Evolutionary conservation across 2,797 vertebrate species (phyloP), one percentile per base, ranked within the genome.

Genomic region (Nannoperca obscura): DNA sequence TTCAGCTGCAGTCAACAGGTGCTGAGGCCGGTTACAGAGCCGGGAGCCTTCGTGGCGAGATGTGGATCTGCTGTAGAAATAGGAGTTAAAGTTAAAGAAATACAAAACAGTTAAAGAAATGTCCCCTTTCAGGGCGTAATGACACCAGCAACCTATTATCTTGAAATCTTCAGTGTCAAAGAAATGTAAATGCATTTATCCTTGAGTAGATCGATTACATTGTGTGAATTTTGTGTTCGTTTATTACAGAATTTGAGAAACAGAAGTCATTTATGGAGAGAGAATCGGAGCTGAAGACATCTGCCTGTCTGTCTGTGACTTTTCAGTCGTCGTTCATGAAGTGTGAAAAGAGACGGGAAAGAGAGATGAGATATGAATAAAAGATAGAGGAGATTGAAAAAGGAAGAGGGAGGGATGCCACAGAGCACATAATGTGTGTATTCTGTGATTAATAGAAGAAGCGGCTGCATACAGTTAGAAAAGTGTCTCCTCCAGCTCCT

Each of bases 401-500:
- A 59, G 47, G 64, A 58, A 55, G 11, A 42, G 46, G 22, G 34
- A 80, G 73, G 22, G 36, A 8, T 66, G 66, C 64, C 62, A 46
- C 38, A 50, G 44, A 71, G 61, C 12, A 7, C 50, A 46, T 76
- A 67, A 74, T 78, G 44, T 70, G 47, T 77, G 52, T 71, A 30
- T 84, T 77, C n/a, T 46, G n/a, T 73, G 80, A 85, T 78, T 81
- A 81, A 75, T 34, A 66, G 63, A 49, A 63, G 70, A 66, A 54
- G 71, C 19, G 5, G 53, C 58, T 40, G 50, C 52, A 19, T 40
- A 32, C 32, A 27, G 47, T 34, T 54, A 44, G 57, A 30, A 34
- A 58, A 60, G 68, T 1, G 4, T 11, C 59, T 59, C 53, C 76
- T 65, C 34, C 63, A 46, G 30, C 57, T 54, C 15, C 19, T 74